Percentiles rank a stretch among this genome's conserved stretches.
phyloP scores from a whole-genome alignment of 2,888 invertebrate genomes.

The Carpatolechia fugitivella region DNA sequence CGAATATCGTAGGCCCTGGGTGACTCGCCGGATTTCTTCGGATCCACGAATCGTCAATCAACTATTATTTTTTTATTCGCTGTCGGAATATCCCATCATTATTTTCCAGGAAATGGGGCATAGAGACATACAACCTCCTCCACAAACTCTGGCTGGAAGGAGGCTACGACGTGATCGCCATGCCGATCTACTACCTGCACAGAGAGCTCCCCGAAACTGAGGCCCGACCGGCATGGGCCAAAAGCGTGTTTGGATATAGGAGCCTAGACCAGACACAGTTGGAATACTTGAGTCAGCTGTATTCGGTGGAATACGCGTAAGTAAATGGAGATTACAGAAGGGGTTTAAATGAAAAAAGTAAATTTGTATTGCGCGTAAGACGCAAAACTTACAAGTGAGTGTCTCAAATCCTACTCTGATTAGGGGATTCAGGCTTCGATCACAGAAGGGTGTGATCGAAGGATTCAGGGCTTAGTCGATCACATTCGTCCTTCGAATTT shows the following conservation, averaged over 20 bases:
- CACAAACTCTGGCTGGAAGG: constrained; percentile 81
- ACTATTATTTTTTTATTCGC: no score
- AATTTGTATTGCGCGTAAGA: no score
- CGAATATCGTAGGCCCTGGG: no score
- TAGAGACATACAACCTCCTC: constrained; percentile 78
- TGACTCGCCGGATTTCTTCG: no score
- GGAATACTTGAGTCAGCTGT: constrained; percentile 38
- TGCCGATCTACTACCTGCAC: constrained; percentile 50
- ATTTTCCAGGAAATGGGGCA: constrained; percentile 81
- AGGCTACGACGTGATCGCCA: constrained; percentile 45
- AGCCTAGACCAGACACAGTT: constrained; percentile 41
- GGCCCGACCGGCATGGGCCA: constrained; percentile 36
- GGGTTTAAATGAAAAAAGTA: no score
- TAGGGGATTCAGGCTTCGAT: no score
- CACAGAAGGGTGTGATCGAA: no score
- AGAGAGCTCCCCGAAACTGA: constrained; percentile 19
- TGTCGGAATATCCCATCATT: background rate
- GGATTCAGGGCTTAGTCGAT: no score
- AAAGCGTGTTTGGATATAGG: constrained; percentile 48
- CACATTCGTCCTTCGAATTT: no score
- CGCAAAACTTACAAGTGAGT: no score
- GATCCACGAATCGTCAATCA: no score
- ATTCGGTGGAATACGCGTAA: constrained; percentile 48
- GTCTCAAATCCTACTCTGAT: no score
- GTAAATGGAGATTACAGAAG: constrained; percentile 25